A percentile compares a stretch with the other conserved stretches of the same genome.
phyloP scores from a whole-genome alignment of 2,797 vertebrate species.

The Masticophis lateralis region DNA sequence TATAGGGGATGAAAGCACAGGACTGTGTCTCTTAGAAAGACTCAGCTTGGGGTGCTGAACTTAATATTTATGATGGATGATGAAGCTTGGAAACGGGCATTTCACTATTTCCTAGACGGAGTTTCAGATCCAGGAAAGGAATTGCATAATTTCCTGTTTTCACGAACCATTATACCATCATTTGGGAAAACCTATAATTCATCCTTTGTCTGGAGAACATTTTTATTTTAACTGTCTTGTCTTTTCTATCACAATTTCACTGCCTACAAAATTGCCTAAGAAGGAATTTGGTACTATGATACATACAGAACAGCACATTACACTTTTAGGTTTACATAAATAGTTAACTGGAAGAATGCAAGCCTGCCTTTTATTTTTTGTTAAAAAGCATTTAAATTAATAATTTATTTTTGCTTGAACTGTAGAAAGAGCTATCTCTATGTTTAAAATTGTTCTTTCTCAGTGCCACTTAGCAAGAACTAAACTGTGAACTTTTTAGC shows the following conservation, averaged over 20 bases:
- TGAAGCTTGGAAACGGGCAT: background rate
- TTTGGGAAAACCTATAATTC: background rate
- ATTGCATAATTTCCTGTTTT: background rate
- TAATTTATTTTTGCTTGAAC: background rate
- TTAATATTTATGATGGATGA: background rate
- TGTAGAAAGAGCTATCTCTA: background rate
- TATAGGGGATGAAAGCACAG: background rate
- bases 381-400: slow-evolving; percentile 17
- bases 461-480: slow-evolving; percentile 28
- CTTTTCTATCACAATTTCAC: background rate
- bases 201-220: no score
- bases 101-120: background rate
- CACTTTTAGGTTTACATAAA: background rate
- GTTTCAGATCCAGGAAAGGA: background rate
- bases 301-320: background rate
- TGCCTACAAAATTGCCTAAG: background rate
- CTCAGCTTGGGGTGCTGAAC: background rate
- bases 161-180: background rate
- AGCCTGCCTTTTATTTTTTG: slow-evolving; percentile 11
- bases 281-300: background rate
- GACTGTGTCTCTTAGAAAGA: background rate
- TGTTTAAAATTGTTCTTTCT: slow-evolving; percentile 9
- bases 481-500: slow-evolving; percentile 22
- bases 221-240: background rate
- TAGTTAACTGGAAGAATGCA: background rate